phyloP scores from a whole-genome alignment of 92 coral and sea anemone species.

The Zoanthus sociatus region DNA sequence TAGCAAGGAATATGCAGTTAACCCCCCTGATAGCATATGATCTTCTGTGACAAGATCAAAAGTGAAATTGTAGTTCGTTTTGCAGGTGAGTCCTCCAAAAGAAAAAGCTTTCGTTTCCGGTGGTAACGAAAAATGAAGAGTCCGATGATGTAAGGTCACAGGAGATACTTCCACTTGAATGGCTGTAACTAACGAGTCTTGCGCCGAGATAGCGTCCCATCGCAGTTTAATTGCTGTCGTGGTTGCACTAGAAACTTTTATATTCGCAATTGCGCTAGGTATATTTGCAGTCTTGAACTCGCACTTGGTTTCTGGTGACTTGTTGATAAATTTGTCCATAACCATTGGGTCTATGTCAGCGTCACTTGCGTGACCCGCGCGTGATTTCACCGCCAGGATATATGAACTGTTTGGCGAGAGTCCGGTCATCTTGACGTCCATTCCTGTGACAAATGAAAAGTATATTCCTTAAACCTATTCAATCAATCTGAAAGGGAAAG shows the following conservation, averaged over 20 bases:
- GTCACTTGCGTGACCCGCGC: slow-evolving; percentile 76
- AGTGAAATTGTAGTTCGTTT: slow-evolving; percentile 62
- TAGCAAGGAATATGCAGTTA: not conserved
- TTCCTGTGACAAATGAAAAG: slow-evolving; percentile 35
- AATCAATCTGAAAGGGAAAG: too few species aligned
- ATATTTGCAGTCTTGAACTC: slow-evolving; percentile 64
- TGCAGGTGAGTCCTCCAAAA: slow-evolving; percentile 63
- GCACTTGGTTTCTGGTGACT: slow-evolving; percentile 48
- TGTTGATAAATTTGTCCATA: slow-evolving; percentile 55
- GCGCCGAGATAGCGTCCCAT: slow-evolving; percentile 63
- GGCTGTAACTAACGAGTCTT: slow-evolving; percentile 19
- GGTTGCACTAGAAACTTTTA: slow-evolving; percentile 62
- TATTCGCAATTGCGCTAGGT: slow-evolving; percentile 66
- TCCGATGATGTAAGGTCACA: not conserved
- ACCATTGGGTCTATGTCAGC: slow-evolving; percentile 22
- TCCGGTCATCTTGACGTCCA: slow-evolving; percentile 43
- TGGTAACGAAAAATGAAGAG: slow-evolving; percentile 23
- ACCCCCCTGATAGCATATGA: not conserved
- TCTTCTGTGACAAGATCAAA: slow-evolving; percentile 53
- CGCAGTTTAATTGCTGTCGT: slow-evolving; percentile 59
- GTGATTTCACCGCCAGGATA: slow-evolving; percentile 62
- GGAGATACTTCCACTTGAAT: slow-evolving; percentile 48
- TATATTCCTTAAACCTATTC: too few species aligned
- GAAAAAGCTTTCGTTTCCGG: slow-evolving; percentile 55
- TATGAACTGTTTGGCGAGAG: slow-evolving; percentile 62